phyloP scores from a whole-genome alignment of 2,888 invertebrate genomes.

The Drosophila rellima region DNA sequence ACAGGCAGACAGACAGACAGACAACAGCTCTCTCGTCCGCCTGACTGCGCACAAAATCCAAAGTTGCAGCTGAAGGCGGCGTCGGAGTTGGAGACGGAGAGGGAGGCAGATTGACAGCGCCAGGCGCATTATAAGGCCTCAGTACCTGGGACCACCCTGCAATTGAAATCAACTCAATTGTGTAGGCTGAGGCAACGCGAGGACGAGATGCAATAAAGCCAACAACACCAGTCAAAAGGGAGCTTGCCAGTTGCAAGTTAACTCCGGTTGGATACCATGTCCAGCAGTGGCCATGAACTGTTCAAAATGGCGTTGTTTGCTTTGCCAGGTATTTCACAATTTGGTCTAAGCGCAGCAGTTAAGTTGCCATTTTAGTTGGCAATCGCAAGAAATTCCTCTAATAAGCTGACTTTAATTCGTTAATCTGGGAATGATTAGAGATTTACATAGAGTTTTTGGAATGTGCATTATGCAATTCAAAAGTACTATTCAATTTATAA shows the following conservation, averaged over 20 bases:
- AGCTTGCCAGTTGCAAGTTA: conserved; percentile 35
- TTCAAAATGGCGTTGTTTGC: conserved; percentile 64
- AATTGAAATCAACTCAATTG: conserved; percentile 78
- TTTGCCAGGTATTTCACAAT: conserved; percentile 3
- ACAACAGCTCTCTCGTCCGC: conserved; percentile 27
- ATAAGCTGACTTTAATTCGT: neutral
- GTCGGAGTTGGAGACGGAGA: neutral
- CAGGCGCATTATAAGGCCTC: conserved; percentile 74
- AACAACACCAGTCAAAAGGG: conserved; percentile 47
- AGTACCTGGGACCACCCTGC: conserved; percentile 75
- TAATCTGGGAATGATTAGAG: neutral
- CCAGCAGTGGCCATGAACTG: conserved; percentile 59
- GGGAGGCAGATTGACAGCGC: conserved; percentile 70
- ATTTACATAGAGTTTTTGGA: neutral
- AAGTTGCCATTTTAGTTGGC: conserved; percentile 42
- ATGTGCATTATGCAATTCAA: rapidly evolving
- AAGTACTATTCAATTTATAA: too few species aligned
- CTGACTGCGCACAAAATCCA: conserved; percentile 59
- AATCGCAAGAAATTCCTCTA: conserved; percentile 4
- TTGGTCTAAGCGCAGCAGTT: conserved; percentile 20
- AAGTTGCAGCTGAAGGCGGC: conserved; percentile 8
- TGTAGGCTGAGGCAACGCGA: conserved; percentile 54
- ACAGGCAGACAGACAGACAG: conserved; percentile 39
- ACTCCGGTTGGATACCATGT: conserved; percentile 37
- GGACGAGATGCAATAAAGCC: conserved; percentile 22